These are phyloP conservation scores for Apamea crenata DNA, from an alignment of 2,888 invertebrate genomes.

Conservation along the genomic window DNA sequence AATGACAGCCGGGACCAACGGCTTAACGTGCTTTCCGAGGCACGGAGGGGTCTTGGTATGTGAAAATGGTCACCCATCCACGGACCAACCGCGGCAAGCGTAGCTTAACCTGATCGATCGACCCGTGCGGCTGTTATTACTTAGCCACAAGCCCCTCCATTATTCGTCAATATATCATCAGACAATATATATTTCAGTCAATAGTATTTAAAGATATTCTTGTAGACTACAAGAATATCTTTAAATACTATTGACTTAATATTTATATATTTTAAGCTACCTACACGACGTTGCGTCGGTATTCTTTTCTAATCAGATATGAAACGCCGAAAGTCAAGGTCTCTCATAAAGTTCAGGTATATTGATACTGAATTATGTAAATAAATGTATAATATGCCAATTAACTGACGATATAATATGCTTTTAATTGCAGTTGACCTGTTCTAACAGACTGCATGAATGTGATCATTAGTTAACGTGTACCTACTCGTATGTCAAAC, in stretches of 20 bases:
- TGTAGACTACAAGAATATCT: not conserved
- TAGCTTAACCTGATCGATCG: too few species aligned
- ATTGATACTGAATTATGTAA: not conserved
- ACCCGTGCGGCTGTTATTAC: too few species aligned
- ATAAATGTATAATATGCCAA: not conserved
- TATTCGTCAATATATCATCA: too few species aligned
- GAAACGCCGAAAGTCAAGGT: slow-evolving; percentile 15
- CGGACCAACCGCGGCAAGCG: too few species aligned
- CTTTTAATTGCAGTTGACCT: not conserved
- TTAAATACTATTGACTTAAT: not conserved
- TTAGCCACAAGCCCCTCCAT: too few species aligned
- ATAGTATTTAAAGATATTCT: too few species aligned
- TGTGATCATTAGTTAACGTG: not conserved
- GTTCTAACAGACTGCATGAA: not conserved
- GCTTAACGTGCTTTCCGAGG: too few species aligned
- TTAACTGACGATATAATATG: not conserved
- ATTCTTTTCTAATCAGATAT: not conserved
- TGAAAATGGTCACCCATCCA: too few species aligned
- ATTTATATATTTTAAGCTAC: not conserved
- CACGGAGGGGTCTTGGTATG: too few species aligned
- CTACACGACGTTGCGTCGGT: not conserved
- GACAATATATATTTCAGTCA: too few species aligned
- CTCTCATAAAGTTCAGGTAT: slow-evolving; percentile 3
- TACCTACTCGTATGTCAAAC: not conserved
- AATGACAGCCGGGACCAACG: too few species aligned